A percentile compares a stretch with the other conserved stretches of the same genome.
Evolutionary conservation across 1,140 invertebrate genomes (phyloP).

Genomic region (Achroia grisella): DNA sequence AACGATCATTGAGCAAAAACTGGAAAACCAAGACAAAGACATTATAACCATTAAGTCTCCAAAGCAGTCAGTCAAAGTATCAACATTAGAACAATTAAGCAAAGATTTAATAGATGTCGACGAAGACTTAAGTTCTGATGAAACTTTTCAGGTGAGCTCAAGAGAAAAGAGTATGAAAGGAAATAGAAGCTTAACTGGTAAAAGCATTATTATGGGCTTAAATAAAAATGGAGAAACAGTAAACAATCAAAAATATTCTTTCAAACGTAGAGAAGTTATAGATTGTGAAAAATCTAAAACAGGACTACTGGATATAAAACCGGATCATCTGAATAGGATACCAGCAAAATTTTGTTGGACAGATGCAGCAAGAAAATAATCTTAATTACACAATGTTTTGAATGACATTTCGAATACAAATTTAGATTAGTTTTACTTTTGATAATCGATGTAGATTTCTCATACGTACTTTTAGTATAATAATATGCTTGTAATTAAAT

Average conservation of each 20-base stretch:
- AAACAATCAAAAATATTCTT: conserved; percentile 13
- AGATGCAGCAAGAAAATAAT: conserved; percentile 16
- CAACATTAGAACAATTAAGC: conserved; percentile 46
- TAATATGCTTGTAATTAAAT: too few species aligned
- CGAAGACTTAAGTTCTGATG: conserved; percentile 33
- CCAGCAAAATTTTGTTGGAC: conserved; percentile 60
- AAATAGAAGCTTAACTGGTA: conserved; percentile 11
- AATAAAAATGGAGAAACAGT: conserved; percentile 11
- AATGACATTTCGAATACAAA: too few species aligned
- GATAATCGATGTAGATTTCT: too few species aligned
- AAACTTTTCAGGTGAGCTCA: too few species aligned
- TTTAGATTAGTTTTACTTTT: too few species aligned
- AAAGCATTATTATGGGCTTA: conserved; percentile 11
- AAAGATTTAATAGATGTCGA: conserved; percentile 35
- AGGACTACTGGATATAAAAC: conserved; percentile 19
- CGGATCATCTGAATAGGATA: conserved; percentile 30
- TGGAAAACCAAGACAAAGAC: conserved; percentile 13
- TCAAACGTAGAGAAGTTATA: conserved; percentile 29
- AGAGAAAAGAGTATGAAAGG: conserved; percentile 14
- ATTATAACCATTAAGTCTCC: conserved; percentile 11
- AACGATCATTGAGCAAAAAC: conserved; percentile 32
- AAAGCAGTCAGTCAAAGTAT: conserved; percentile 22
- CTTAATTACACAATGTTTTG: too few species aligned
- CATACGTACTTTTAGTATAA: too few species aligned
- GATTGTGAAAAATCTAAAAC: conserved; percentile 6